Conservation (phyloP, 2,797 vertebrate genomes). For the Taenioides sp. region DNA sequence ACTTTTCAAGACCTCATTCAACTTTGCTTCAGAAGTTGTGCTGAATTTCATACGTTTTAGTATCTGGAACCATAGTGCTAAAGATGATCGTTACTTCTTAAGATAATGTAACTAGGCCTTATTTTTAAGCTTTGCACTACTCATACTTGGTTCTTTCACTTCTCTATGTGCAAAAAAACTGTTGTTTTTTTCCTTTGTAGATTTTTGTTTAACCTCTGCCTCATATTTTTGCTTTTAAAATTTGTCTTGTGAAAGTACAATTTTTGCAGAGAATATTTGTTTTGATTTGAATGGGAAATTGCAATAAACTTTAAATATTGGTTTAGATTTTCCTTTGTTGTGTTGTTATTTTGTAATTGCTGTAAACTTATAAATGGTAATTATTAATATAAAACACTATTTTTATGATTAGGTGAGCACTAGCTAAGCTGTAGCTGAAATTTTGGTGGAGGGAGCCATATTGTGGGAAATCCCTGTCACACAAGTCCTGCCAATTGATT, state of each 20-base stretch:
- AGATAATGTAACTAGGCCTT: not conserved
- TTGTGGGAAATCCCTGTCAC: no score
- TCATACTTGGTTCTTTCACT: not conserved
- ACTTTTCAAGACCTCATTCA: slow-evolving; percentile 19
- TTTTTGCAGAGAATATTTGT: slow-evolving; percentile 29
- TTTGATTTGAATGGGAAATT: slow-evolving; percentile 32
- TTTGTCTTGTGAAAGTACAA: slow-evolving; percentile 12
- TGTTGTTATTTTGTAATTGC: not conserved
- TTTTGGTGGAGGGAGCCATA: no score
- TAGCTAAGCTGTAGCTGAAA: no score
- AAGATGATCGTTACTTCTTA: not conserved
- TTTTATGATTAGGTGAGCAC: no score
- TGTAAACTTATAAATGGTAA: not conserved
- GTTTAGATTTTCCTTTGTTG: slow-evolving; percentile 4
- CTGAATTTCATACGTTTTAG: not conserved
- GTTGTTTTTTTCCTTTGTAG: not conserved
- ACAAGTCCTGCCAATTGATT: no score
- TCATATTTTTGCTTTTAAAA: slow-evolving; percentile 51
- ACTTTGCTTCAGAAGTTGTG: slow-evolving; percentile 16
- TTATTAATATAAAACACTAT: no score
- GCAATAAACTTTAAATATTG: slow-evolving; percentile 42
- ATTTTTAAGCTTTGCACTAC: not conserved
- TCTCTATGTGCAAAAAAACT: not conserved
- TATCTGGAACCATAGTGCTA: slow-evolving; percentile 1
- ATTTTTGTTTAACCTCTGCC: slow-evolving; percentile 12